phyloP scores from a whole-genome alignment of 2,888 invertebrate genomes.

The Apodemia mormo region DNA sequence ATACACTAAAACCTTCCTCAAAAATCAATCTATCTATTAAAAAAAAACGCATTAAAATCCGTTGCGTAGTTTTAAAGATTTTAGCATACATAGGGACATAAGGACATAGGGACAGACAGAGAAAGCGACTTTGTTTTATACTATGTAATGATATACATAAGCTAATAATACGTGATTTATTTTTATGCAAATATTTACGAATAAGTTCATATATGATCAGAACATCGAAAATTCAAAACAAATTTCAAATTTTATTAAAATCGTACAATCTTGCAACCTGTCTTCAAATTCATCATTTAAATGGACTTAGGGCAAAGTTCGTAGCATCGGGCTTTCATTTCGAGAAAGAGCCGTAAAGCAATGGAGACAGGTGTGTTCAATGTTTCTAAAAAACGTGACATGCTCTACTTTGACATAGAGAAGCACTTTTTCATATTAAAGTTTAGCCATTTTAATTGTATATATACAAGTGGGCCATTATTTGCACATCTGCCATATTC shows the following conservation, averaged over 20 bases:
- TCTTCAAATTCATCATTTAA: slow-evolving; percentile 35
- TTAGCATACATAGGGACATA: no score
- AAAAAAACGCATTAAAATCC: no score
- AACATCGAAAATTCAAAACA: neutral
- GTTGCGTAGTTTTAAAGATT: no score
- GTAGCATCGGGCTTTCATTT: slow-evolving; percentile 35
- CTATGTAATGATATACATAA: no score
- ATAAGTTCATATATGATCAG: neutral
- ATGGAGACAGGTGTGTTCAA: slow-evolving; percentile 39
- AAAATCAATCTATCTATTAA: no score
- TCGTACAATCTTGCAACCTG: slow-evolving; percentile 18
- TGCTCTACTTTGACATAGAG: slow-evolving; percentile 6
- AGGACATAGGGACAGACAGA: no score
- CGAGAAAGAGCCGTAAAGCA: slow-evolving; percentile 40
- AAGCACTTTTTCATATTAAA: slow-evolving; percentile 9
- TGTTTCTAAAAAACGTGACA: slow-evolving; percentile 35
- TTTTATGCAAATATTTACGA: no score
- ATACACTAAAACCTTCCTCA: no score
- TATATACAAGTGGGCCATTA: no score
- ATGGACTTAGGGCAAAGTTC: slow-evolving; percentile 35
- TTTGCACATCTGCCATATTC: no score
- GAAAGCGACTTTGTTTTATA: no score
- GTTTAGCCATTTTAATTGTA: neutral
- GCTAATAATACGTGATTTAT: no score
- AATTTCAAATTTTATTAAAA: slow-evolving; percentile 24